Base-by-base conservation (phyloP, 2,797 vertebrate genomes). In the Arrhamphus sclerolepis region DNA sequence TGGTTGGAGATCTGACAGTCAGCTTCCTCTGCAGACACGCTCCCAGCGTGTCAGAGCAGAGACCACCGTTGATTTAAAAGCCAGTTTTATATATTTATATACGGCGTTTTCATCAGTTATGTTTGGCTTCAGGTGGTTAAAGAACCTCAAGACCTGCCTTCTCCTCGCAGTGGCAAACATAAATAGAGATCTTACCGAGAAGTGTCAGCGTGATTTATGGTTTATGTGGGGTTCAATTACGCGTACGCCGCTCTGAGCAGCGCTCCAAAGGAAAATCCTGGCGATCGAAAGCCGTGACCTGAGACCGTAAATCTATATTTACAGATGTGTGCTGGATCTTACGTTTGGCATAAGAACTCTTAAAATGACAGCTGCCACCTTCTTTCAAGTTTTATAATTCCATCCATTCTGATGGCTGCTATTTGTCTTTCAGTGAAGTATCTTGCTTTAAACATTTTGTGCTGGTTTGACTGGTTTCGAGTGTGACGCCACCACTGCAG, bases 161-260 rank as follows among this genome's bases (percentile, higher is more conserved):
- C 66, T 54, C 70, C 39, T 63, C 24, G 39, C 29, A 55, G 74
- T 57, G 46, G 2, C 54, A 72, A 31, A n/a, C 77, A 88, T 84
- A 84, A 88, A 89, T 84, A 89, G 78, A n/a, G 17, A 57, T 18
- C 24, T 50, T 72, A 63, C 80, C 47, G 3, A 65, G 73, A 85
- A 82, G 67, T 75, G 80, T 79, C 81, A 66, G 2, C 2, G 17
- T 78, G 84, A 89, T 77, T 72, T 63, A 85, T 57, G 65, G 62
- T 41, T 41, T 48, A 18, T 22, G 38, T 41, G 54, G 68, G 3
- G 57, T 57, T 62, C 46, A 39, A 69, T 84, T 81, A 72, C 72
- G 57, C 50, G 29, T 13, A 20, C 42, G 56, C 67, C 72, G 70
- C 62, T 70, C 54, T 29, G 31, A 50, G 22, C 56, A 47, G 58